Percentiles rank a stretch among this genome's conserved stretches.
Evolutionary conservation across 2,113 vertebrate genomes (phyloP).

Genomic region (Seriola aureovittata): DNA sequence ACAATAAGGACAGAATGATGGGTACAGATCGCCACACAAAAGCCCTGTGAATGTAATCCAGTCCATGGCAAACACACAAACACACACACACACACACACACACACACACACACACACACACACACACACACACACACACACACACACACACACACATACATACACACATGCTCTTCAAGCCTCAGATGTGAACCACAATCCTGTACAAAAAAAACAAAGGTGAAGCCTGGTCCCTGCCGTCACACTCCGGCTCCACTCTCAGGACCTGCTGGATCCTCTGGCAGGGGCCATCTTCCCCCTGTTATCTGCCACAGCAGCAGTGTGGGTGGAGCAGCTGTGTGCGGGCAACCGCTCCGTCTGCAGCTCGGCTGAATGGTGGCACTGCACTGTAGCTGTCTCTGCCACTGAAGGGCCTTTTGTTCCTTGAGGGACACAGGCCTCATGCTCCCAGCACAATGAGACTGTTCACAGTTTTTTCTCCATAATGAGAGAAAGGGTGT

Average conservation of each 20-base stretch:
- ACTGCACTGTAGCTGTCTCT: slow-evolving; percentile 52
- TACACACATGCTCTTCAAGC: background rate
- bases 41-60: background rate
- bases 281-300: slow-evolving; percentile 24
- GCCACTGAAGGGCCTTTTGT: slow-evolving; percentile 76
- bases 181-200: slow-evolving; percentile 10
- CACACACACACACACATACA: background rate
- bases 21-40: slow-evolving; percentile 4
- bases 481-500: slow-evolving; percentile 28
- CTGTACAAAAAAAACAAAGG: background rate
- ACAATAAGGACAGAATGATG: background rate
- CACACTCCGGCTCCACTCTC: slow-evolving; percentile 38
- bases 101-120: background rate
- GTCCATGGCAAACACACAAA: background rate
- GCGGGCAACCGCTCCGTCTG: slow-evolving; percentile 49
- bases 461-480: slow-evolving; percentile 64
- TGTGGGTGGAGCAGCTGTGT: slow-evolving; percentile 58
- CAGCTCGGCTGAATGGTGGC: slow-evolving; percentile 66
- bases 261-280: slow-evolving; percentile 44
- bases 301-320: slow-evolving; percentile 66
- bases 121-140: background rate
- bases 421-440: slow-evolving; percentile 69
- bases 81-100: background rate
- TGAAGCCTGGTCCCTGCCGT: background rate
- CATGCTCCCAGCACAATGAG: slow-evolving; percentile 74